Conservation (phyloP, 2,888 invertebrate species). For the Trichopoda pennipes region DNA sequence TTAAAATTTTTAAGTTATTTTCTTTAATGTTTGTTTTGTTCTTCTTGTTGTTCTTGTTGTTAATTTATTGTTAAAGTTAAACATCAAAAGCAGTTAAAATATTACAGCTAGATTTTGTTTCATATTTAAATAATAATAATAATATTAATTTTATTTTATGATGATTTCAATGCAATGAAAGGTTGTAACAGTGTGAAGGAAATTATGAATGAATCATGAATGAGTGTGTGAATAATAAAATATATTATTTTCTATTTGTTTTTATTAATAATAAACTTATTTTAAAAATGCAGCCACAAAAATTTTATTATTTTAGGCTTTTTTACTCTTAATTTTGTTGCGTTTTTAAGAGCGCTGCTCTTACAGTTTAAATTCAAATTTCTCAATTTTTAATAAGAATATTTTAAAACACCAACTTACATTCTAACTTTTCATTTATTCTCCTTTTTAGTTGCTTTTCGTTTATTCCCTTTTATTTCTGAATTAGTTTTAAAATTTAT, state of each 20-base stretch:
- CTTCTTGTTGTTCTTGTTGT: background rate
- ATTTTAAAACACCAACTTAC: slow-evolving; percentile 67
- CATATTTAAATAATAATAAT: slow-evolving; percentile 40
- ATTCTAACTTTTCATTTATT: slow-evolving; percentile 38
- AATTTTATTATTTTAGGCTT: slow-evolving; percentile 65
- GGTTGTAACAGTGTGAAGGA: background rate
- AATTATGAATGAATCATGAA: background rate
- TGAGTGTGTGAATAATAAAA: slow-evolving; percentile 26
- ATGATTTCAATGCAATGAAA: slow-evolving; percentile 51
- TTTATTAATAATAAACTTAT: background rate
- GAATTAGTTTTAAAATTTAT: slow-evolving; percentile 29
- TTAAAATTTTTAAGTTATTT: slow-evolving; percentile 54
- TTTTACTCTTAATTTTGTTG: slow-evolving; percentile 62
- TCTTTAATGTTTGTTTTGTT: slow-evolving; percentile 40
- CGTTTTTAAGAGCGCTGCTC: slow-evolving; percentile 74
- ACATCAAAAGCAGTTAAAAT: slow-evolving; percentile 61
- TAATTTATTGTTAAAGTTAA: slow-evolving; percentile 47
- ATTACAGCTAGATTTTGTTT: slow-evolving; percentile 50
- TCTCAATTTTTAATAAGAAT: slow-evolving; percentile 12
- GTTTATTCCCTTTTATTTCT: background rate
- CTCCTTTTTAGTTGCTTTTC: background rate
- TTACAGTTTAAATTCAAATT: slow-evolving; percentile 58
- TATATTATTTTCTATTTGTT: slow-evolving; percentile 34
- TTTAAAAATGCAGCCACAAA: slow-evolving; percentile 76
- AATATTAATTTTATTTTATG: slow-evolving; percentile 37